Percentiles rank a stretch among this genome's conserved stretches.
Evolutionary conservation across 1,140 invertebrate genomes (phyloP).

Genomic region (Drosophila melanica): DNA sequence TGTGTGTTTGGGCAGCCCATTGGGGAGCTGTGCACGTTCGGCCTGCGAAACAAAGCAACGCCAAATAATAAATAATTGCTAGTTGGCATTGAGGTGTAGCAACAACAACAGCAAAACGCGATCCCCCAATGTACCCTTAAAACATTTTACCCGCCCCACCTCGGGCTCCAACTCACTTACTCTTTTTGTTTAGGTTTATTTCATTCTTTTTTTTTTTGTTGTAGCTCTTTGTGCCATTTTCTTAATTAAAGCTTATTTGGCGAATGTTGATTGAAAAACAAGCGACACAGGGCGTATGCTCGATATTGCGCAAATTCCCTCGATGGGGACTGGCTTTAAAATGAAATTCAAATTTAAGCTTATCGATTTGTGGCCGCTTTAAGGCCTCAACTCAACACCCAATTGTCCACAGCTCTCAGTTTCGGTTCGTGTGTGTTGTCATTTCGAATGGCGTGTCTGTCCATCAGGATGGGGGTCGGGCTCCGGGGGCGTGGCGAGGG

Average conservation of each 20-base stretch:
- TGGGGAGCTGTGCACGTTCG: slow-evolving; percentile 50
- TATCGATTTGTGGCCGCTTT: slow-evolving; percentile 66
- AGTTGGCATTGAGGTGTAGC: slow-evolving; percentile 75
- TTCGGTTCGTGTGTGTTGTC: slow-evolving; percentile 53
- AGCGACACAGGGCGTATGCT: slow-evolving; percentile 62
- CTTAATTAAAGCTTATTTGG: slow-evolving; percentile 68
- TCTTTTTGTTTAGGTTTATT: slow-evolving; percentile 35
- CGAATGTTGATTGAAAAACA: slow-evolving; percentile 52
- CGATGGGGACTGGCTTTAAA: slow-evolving; percentile 15
- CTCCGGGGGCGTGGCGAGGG: background rate
- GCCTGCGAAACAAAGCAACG: slow-evolving; percentile 75
- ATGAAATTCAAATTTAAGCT: slow-evolving; percentile 45
- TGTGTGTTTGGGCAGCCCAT: slow-evolving; percentile 41
- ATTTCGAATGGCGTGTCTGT: slow-evolving; percentile 71
- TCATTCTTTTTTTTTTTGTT: slow-evolving; percentile 48
- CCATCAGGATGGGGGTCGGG: slow-evolving; percentile 38
- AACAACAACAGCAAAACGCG: slow-evolving; percentile 29
- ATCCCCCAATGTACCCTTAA: slow-evolving; percentile 22
- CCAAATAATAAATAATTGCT: slow-evolving; percentile 82
- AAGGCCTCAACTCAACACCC: slow-evolving; percentile 41
- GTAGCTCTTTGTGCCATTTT: slow-evolving; percentile 30
- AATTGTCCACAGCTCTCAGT: slow-evolving; percentile 6
- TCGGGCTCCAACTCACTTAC: background rate
- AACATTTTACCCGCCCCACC: background rate
- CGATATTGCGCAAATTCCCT: slow-evolving; percentile 24